Conservation (phyloP, 2,797 vertebrate species). For the Tapirus indicus region DNA sequence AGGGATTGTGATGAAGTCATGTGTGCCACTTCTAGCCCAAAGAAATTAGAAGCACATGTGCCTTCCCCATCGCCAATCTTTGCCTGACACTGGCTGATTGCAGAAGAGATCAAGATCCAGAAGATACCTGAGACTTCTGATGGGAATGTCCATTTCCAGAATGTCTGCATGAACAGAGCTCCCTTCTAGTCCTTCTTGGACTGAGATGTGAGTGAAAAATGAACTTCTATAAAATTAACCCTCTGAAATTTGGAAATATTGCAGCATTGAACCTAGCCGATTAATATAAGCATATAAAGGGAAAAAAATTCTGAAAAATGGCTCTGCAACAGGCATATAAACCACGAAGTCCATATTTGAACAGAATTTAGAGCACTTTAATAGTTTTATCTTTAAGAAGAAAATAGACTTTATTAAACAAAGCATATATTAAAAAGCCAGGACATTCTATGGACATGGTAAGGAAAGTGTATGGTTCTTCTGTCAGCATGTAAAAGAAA, state of each 20-base stretch:
- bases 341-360: background rate
- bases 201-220: background rate
- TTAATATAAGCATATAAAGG: background rate
- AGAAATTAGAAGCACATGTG: background rate
- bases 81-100: background rate
- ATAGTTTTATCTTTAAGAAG: background rate
- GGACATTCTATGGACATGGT: background rate
- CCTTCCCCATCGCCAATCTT: background rate
- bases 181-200: background rate
- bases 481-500: background rate
- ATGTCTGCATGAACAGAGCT: background rate
- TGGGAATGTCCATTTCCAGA: background rate
- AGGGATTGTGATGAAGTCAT: background rate
- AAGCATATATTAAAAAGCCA: background rate
- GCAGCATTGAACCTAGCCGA: background rate
- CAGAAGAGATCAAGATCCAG: too few relatives aligned
- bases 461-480: background rate
- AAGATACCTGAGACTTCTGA: background rate
- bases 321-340: background rate
- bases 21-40: background rate
- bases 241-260: background rate
- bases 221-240: background rate
- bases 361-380: background rate
- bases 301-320: background rate
- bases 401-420: background rate